Conservation (phyloP, 2,113 vertebrate species). For the Myiagra hebetior region DNA sequence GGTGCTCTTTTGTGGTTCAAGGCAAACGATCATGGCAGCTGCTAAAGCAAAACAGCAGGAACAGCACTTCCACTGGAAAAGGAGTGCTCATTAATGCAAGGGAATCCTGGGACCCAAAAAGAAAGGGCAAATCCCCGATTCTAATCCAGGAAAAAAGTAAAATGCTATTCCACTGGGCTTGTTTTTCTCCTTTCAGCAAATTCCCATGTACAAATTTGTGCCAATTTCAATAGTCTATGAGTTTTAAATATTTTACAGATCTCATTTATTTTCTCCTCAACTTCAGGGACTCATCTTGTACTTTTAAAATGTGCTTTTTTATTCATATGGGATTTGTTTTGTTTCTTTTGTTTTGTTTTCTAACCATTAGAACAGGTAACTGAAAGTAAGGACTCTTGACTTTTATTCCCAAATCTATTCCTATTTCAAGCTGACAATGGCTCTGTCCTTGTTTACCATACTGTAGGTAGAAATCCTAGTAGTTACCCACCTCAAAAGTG, state of each 20-base stretch:
- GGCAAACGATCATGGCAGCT: rapidly evolving
- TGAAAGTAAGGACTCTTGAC: not conserved
- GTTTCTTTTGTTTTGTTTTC: not conserved
- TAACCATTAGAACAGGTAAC: not conserved
- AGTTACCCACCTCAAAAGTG: not conserved
- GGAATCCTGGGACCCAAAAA: not conserved
- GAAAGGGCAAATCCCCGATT: not conserved
- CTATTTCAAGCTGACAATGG: not conserved
- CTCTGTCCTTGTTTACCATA: not conserved
- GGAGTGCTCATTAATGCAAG: not conserved
- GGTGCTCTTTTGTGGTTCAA: not conserved
- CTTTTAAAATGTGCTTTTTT: not conserved
- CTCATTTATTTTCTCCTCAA: not conserved
- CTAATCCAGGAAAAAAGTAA: not conserved
- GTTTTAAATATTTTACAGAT: not conserved
- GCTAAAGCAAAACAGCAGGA: not conserved
- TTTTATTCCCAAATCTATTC: not conserved
- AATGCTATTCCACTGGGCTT: not conserved
- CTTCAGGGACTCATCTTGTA: not conserved
- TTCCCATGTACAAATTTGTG: not conserved
- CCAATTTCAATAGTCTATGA: not conserved
- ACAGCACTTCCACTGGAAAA: not conserved
- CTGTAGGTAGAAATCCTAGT: not conserved
- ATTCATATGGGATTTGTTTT: not conserved
- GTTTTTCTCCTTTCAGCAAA: not conserved